These are phyloP conservation scores for Sakesphorus luctuosus DNA, from an alignment of 2,113 vertebrate species.

Conservation along the genomic window DNA sequence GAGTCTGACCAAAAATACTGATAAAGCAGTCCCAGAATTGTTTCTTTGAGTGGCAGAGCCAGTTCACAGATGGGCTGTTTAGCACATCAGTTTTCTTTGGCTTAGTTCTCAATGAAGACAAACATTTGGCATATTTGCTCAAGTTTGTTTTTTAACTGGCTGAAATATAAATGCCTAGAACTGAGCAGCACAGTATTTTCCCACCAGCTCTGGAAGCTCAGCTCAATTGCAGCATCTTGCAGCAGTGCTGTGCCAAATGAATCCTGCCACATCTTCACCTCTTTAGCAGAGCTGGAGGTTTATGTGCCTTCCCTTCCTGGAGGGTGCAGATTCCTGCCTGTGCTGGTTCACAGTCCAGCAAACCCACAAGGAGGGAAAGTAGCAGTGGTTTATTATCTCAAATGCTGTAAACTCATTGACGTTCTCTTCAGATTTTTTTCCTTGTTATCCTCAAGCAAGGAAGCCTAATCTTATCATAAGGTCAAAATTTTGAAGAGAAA, in stretches of 20 bases:
- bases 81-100: neutral
- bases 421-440: neutral
- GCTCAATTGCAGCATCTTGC: neutral
- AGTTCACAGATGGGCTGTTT: neutral
- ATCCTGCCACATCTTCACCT: neutral
- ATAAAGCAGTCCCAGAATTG: neutral
- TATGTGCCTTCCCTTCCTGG: neutral
- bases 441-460: neutral
- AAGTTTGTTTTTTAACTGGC: neutral
- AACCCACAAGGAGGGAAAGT: neutral
- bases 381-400: neutral
- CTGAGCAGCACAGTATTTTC: neutral
- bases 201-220: neutral
- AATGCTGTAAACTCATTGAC: neutral
- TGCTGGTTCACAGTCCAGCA: neutral
- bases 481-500: neutral
- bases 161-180: neutral
- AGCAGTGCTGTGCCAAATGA: neutral
- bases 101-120: constrained; percentile 2
- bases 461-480: neutral
- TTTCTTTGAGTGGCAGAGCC: neutral
- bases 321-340: neutral
- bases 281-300: neutral
- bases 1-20: neutral
- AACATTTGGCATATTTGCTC: neutral